Percentiles rank a stretch among this genome's conserved stretches.
phyloP scores from a whole-genome alignment of 2,113 vertebrate genomes.

The Muntiacus muntjak region DNA sequence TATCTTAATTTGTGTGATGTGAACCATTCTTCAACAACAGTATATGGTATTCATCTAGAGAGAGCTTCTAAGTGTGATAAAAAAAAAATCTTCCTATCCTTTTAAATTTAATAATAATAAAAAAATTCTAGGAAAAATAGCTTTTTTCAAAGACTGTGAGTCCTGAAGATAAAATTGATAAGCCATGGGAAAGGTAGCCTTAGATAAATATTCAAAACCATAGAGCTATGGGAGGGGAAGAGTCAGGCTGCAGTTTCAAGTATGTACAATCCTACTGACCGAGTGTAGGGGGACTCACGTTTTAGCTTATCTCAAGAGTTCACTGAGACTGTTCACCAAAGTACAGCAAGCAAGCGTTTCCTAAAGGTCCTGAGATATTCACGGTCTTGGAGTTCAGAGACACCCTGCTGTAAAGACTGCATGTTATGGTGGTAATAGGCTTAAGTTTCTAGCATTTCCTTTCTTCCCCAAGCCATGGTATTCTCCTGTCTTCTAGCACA shows the following conservation, averaged over 20 bases:
- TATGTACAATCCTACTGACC: background rate
- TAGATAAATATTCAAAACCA: background rate
- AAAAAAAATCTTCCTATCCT: background rate
- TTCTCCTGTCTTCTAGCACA: background rate
- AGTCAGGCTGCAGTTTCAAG: background rate
- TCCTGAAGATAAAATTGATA: background rate
- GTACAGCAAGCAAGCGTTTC: background rate
- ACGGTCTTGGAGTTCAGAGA: background rate
- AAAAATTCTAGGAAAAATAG: background rate
- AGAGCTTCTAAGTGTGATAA: background rate
- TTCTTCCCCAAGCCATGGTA: background rate
- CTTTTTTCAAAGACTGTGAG: background rate
- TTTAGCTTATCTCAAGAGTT: background rate
- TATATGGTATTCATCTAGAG: background rate
- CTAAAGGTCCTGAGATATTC: background rate
- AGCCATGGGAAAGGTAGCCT: background rate
- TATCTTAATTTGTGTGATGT: background rate
- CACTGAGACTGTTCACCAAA: background rate
- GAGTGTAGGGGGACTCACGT: background rate
- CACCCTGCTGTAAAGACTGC: background rate
- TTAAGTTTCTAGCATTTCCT: background rate
- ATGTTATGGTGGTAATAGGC: background rate
- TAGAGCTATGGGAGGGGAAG: background rate
- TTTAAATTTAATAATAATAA: conserved; percentile 23
- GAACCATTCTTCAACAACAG: background rate